Percentiles rank a stretch among this genome's conserved stretches.
Evolutionary conservation across 2,113 vertebrate species (phyloP).

Genomic region (Thunnus thynnus): DNA sequence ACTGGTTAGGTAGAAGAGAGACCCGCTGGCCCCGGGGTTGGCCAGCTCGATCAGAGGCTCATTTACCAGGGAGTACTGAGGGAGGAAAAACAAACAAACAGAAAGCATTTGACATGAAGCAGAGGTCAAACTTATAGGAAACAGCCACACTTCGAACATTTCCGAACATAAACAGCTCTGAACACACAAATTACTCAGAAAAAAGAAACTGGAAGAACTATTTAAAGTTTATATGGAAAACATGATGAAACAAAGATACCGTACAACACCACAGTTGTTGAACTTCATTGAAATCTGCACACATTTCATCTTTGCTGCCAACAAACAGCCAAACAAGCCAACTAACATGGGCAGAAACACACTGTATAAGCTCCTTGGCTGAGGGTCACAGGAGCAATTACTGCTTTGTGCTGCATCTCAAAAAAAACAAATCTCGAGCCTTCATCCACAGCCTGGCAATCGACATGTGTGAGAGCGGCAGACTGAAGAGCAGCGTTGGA

Average conservation of each 20-base stretch:
- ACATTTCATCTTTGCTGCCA: constrained; percentile 1
- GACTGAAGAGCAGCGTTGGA: constrained; percentile 15
- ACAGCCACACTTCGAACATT: not conserved
- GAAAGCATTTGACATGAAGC: constrained; percentile 11
- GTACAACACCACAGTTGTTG: not conserved
- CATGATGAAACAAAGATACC: not conserved
- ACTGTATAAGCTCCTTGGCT: not conserved
- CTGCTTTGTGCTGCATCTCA: not conserved
- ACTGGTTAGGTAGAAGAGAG: constrained; percentile 97
- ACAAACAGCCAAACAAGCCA: constrained; percentile 2
- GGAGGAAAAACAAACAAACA: constrained; percentile 37
- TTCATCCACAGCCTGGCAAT: not conserved
- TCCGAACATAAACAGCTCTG: constrained; percentile 5
- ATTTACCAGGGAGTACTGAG: constrained; percentile 94
- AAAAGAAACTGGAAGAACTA: not conserved
- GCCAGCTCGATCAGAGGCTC: constrained; percentile 96
- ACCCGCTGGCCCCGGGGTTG: constrained; percentile 97
- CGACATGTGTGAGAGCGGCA: constrained; percentile 25
- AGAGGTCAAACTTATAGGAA: not conserved
- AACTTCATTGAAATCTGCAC: not conserved
- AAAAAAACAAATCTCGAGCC: not conserved
- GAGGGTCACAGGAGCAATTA: not conserved
- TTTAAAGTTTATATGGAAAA: constrained; percentile 9
- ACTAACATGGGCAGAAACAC: not conserved
- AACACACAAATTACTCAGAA: constrained; percentile 4